phyloP scores from a whole-genome alignment of 2,888 invertebrate species.

The Sialis lutaria region DNA sequence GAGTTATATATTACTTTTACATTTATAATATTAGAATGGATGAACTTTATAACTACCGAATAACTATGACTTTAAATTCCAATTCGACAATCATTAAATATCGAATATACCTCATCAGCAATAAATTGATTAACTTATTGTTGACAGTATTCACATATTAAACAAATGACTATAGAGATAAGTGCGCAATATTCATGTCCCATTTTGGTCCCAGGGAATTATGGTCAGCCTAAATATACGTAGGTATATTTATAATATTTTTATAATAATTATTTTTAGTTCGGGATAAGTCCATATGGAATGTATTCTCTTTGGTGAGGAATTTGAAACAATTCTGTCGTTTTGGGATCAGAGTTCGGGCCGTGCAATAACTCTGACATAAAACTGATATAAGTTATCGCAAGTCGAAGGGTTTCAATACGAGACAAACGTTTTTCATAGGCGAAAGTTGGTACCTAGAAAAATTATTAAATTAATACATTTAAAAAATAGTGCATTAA shows the following conservation, averaged over 20 bases:
- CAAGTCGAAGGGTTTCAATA: constrained; percentile 85
- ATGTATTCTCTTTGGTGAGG: constrained; percentile 25
- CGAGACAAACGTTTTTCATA: constrained; percentile 90
- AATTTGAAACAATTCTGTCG: constrained; percentile 18
- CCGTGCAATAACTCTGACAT: constrained; percentile 81
- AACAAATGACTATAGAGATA: too few species aligned
- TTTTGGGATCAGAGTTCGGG: constrained; percentile 21
- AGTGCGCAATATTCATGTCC: too few species aligned
- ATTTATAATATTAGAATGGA: too few species aligned
- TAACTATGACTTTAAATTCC: too few species aligned
- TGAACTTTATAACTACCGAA: too few species aligned
- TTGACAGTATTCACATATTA: too few species aligned
- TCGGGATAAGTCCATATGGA: constrained; percentile 24
- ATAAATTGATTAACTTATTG: too few species aligned
- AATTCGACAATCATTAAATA: too few species aligned
- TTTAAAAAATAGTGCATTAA: too few species aligned
- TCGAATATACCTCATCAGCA: too few species aligned
- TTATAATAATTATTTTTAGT: background rate
- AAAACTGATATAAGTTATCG: constrained; percentile 92
- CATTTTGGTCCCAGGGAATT: too few species aligned
- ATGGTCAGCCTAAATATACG: background rate
- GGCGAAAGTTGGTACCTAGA: constrained; percentile 81
- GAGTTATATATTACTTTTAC: too few species aligned
- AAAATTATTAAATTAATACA: constrained; percentile 4
- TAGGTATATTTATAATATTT: background rate